Conservation (phyloP, 1,140 invertebrate genomes). For the Dolichoris vasculosae region DNA sequence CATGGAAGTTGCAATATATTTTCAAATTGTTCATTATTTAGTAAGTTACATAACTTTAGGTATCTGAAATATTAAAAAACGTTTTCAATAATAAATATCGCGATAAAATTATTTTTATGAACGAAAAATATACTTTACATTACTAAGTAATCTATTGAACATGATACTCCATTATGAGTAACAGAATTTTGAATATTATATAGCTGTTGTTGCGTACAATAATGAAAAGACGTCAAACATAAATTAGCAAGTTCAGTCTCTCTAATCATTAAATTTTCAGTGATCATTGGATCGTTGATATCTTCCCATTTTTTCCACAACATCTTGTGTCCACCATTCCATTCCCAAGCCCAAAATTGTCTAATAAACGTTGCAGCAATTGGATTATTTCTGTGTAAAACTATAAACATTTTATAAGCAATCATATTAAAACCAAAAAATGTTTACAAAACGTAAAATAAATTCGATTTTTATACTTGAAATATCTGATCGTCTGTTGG, state of each 20-base stretch:
- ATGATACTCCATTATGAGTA: conserved; percentile 75
- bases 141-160: conserved; percentile 74
- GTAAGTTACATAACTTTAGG: conserved; percentile 62
- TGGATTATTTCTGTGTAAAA: conserved; percentile 60
- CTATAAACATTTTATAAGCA: conserved; percentile 45
- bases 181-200: conserved; percentile 79
- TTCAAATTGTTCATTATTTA: conserved; percentile 58
- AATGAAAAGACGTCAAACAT: conserved; percentile 71
- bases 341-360: conserved; percentile 71
- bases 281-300: conserved; percentile 56
- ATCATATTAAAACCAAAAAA: not conserved
- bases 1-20: conserved; percentile 76
- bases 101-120: not conserved
- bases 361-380: conserved; percentile 60
- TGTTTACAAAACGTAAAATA: conserved; percentile 13
- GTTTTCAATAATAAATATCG: not conserved
- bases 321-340: conserved; percentile 69
- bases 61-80: conserved; percentile 57
- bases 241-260: conserved; percentile 72
- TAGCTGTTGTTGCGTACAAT: conserved; percentile 73
- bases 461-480: conserved; percentile 61
- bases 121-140: conserved; percentile 68
- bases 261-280: conserved; percentile 68
- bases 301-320: conserved; percentile 61
- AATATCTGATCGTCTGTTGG: conserved; percentile 64